These are phyloP conservation scores for Platynereis dumerilii DNA, from an alignment of 2,888 invertebrate species.

Conservation along the genomic window DNA sequence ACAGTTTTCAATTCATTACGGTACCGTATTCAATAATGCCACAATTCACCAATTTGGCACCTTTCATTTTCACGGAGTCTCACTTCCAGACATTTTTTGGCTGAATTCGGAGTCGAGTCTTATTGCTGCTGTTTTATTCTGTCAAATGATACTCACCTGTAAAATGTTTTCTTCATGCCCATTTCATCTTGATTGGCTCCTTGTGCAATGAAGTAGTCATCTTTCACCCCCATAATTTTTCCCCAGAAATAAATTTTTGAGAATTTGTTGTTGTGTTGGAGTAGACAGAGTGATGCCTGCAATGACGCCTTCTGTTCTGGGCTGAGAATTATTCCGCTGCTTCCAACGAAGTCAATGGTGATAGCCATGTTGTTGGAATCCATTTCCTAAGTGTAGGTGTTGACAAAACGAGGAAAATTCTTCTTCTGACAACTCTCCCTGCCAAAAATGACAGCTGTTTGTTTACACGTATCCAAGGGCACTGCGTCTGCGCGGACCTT, in stretches of 20 bases:
- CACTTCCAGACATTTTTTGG: too few relatives aligned
- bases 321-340: constrained; percentile 75
- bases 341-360: constrained; percentile 68
- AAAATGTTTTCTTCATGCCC: constrained; percentile 76
- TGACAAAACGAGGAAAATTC: not conserved
- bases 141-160: constrained; percentile 73
- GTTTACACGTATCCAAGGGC: constrained; percentile 6
- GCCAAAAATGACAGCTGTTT: too few relatives aligned
- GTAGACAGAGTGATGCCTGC: constrained; percentile 77
- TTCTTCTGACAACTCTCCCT: too few relatives aligned
- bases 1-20: too few relatives aligned
- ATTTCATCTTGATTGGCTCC: constrained; percentile 79
- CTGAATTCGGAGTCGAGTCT: too few relatives aligned
- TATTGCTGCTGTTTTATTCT: too few relatives aligned
- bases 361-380: constrained; percentile 67
- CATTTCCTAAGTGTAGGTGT: constrained; percentile 61
- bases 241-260: constrained; percentile 85
- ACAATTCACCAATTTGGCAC: too few relatives aligned
- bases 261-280: constrained; percentile 87
- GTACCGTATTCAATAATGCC: too few relatives aligned
- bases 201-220: constrained; percentile 84
- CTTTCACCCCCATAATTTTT: constrained; percentile 76
- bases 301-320: constrained; percentile 74
- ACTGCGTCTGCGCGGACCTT: constrained; percentile 3
- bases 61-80: too few relatives aligned